A percentile compares a stretch with the other conserved stretches of the same genome.
Conservation (phyloP, 2,888 invertebrate genomes). For the Ypsolopha scabrella region DNA sequence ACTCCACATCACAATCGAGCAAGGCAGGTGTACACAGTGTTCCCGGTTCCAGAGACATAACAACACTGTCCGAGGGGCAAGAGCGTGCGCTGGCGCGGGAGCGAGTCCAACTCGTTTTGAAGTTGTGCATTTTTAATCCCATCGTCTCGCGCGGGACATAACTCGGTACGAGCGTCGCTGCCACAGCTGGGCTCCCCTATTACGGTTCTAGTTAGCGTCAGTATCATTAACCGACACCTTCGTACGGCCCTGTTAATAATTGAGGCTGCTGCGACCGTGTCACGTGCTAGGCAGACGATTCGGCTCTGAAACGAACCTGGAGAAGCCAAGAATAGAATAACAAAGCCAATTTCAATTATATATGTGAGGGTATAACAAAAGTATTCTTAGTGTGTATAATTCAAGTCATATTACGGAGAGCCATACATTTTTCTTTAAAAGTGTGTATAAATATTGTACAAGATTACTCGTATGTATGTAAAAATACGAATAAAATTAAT, state of each 20-base stretch:
- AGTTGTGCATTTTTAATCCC: slow-evolving; percentile 65
- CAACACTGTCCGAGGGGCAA: slow-evolving; percentile 35
- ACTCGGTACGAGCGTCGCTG: slow-evolving; percentile 50
- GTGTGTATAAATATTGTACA: too few relatives aligned
- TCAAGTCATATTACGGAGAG: too few relatives aligned
- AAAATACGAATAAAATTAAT: too few relatives aligned
- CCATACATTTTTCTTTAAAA: too few relatives aligned
- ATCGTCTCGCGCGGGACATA: slow-evolving; percentile 67
- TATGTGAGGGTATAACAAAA: too few relatives aligned
- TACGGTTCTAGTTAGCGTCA: slow-evolving; percentile 63
- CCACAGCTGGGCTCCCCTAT: slow-evolving; percentile 61
- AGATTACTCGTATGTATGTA: too few relatives aligned
- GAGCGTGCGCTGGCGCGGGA: slow-evolving; percentile 57
- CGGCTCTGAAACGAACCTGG: too few relatives aligned
- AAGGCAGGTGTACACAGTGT: background rate
- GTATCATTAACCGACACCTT: slow-evolving; percentile 63
- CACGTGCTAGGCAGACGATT: slow-evolving; percentile 9
- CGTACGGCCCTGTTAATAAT: slow-evolving; percentile 57
- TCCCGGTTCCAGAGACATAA: slow-evolving; percentile 35
- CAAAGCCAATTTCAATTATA: too few relatives aligned
- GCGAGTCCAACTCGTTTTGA: slow-evolving; percentile 57
- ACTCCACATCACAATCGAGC: background rate
- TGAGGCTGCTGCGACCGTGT: slow-evolving; percentile 46
- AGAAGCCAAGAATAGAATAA: too few relatives aligned
- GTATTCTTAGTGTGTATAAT: too few relatives aligned